Percentiles rank a stretch among this genome's conserved stretches.
These are phyloP conservation scores for Alouatta caraya DNA, from an alignment of 2,797 vertebrate species.

Conservation along the genomic window DNA sequence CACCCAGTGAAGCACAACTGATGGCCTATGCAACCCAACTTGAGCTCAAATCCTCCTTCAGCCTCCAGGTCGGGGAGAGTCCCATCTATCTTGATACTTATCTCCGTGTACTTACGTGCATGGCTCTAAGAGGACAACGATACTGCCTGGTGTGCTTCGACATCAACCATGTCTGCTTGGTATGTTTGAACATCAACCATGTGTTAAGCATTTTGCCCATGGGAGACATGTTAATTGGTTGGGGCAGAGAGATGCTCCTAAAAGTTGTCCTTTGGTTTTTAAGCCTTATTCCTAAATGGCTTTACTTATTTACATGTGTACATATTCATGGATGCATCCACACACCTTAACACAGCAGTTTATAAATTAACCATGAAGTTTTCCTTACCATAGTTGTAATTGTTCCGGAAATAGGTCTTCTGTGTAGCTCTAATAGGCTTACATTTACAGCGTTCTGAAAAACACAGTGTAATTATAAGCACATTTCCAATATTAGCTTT, in stretches of 20 bases:
- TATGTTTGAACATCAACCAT: background rate
- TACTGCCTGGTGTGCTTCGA: background rate
- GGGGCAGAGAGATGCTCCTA: background rate
- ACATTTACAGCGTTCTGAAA: constrained; percentile 93
- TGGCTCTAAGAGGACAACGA: background rate
- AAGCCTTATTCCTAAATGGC: background rate
- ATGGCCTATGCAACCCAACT: background rate
- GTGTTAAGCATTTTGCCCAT: background rate
- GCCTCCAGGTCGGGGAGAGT: background rate
- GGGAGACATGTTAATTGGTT: background rate
- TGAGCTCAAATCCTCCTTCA: background rate
- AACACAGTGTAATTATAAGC: constrained; percentile 64
- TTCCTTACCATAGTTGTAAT: constrained; percentile 97
- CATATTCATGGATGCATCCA: background rate
- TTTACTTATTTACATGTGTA: background rate
- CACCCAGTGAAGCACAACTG: background rate
- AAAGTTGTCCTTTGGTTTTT: background rate
- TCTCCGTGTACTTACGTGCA: background rate
- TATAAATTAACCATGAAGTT: background rate
- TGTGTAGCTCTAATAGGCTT: constrained; percentile 88
- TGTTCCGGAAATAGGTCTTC: constrained; percentile 94
- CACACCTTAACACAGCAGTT: background rate
- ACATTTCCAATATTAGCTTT: background rate
- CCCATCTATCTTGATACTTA: background rate
- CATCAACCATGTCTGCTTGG: background rate